A percentile compares a stretch with the other conserved stretches of the same genome.
phyloP scores from a whole-genome alignment of 1,140 invertebrate genomes.

The Diprion similis region DNA sequence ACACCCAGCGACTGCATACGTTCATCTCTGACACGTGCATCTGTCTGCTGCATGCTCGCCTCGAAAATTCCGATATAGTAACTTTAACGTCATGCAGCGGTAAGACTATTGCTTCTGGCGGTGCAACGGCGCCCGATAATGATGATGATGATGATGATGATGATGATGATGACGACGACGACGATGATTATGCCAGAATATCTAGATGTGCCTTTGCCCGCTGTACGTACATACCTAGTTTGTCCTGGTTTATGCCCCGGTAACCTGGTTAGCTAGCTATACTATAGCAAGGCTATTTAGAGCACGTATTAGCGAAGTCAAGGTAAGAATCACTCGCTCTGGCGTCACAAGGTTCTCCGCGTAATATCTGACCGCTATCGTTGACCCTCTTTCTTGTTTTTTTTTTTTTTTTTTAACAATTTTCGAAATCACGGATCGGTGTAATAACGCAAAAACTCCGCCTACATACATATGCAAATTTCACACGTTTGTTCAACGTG shows the following conservation, averaged over 20 bases:
- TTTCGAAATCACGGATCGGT: too few relatives aligned
- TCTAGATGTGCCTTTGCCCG: neutral
- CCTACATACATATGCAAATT: too few relatives aligned
- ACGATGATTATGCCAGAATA: neutral
- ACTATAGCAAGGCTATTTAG: constrained; percentile 1
- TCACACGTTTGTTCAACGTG: too few relatives aligned
- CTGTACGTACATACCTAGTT: neutral
- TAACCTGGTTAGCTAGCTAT: constrained; percentile 4
- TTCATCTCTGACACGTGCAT: too few relatives aligned
- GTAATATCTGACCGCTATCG: too few relatives aligned
- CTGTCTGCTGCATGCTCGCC: too few relatives aligned
- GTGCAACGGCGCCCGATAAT: neutral
- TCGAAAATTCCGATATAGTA: neutral
- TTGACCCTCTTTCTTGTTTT: too few relatives aligned
- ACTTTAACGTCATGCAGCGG: neutral
- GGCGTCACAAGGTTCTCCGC: too few relatives aligned
- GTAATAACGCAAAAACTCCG: too few relatives aligned
- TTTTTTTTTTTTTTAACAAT: too few relatives aligned
- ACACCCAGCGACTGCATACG: too few relatives aligned
- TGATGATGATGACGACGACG: neutral
- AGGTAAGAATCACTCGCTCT: neutral
- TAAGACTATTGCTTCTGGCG: neutral
- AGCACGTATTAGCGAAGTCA: neutral
- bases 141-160: too few relatives aligned
- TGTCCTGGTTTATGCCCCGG: neutral